Evolutionary conservation across 2,797 vertebrate species (phyloP).

Genomic region (Enteromius argenteus): DNA sequence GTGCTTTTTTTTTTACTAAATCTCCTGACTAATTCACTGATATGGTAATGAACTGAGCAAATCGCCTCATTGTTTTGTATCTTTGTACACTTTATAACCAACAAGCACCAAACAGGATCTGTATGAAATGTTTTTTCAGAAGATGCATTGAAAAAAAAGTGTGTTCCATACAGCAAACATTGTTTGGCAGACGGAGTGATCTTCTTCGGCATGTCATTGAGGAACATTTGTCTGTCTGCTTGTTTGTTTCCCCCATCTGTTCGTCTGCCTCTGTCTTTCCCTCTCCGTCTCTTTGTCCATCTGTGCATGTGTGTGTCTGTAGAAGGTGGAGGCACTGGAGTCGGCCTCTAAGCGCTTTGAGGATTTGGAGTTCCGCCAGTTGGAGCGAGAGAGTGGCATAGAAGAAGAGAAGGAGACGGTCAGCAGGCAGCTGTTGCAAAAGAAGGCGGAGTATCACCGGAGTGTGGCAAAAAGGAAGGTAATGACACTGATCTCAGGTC

Average conservation of each 20-base stretch:
- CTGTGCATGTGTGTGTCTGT: slow-evolving; percentile 51
- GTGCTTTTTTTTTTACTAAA: slow-evolving; percentile 50
- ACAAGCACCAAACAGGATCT: slow-evolving; percentile 18
- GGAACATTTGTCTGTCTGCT: slow-evolving; percentile 52
- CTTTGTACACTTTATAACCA: slow-evolving; percentile 7
- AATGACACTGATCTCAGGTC: slow-evolving; percentile 15
- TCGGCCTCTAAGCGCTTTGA: slow-evolving; percentile 90
- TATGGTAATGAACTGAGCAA: slow-evolving; percentile 14
- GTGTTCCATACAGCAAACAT: slow-evolving; percentile 21
- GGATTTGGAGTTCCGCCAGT: slow-evolving; percentile 96
- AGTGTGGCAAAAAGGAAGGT: slow-evolving; percentile 90
- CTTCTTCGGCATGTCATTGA: slow-evolving; percentile 45
- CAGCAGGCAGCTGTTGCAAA: slow-evolving; percentile 85
- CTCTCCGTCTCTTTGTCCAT: slow-evolving; percentile 53
- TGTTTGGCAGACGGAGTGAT: slow-evolving; percentile 36
- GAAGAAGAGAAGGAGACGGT: slow-evolving; percentile 89
- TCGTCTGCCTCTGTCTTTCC: slow-evolving; percentile 54
- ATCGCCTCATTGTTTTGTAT: slow-evolving; percentile 20
- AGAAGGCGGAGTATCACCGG: slow-evolving; percentile 83
- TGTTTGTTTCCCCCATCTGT: slow-evolving; percentile 50
- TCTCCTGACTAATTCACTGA: slow-evolving; percentile 57
- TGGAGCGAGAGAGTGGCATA: slow-evolving; percentile 90
- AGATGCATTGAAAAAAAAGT: slow-evolving; percentile 9
- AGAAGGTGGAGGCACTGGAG: slow-evolving; percentile 91
- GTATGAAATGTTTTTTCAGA: slow-evolving; percentile 17